A percentile compares a stretch with the other conserved stretches of the same genome.
Conservation (phyloP, 2,113 vertebrate species). For the Eudyptes chrysolophus region DNA sequence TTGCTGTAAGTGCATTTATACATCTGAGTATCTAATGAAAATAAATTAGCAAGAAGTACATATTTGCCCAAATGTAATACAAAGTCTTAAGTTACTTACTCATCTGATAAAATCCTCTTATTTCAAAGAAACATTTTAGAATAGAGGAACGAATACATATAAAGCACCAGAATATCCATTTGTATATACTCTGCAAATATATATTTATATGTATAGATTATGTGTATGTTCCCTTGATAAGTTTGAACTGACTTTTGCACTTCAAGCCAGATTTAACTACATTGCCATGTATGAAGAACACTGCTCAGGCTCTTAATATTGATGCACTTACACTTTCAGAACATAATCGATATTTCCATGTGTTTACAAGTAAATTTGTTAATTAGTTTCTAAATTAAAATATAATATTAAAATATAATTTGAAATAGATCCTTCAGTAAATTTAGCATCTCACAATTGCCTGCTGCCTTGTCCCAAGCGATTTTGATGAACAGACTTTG, state of each 20-base stretch:
- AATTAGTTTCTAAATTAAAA: background rate
- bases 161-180: background rate
- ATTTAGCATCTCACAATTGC: background rate
- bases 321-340: background rate
- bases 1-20: constrained; percentile 23
- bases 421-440: background rate
- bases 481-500: background rate
- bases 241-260: background rate
- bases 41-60: background rate
- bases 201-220: background rate
- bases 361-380: background rate
- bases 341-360: background rate
- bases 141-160: background rate
- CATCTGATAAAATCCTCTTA: background rate
- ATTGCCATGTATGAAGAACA: background rate
- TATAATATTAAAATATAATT: background rate
- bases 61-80: background rate
- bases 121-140: background rate
- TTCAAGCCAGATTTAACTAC: background rate
- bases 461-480: background rate
- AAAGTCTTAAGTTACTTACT: background rate
- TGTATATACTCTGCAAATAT: background rate
- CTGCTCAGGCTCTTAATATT: background rate
- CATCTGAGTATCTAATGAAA: background rate
- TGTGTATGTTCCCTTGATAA: background rate